Conservation (phyloP, 2,797 vertebrate species). For the Neostethus bicornis region DNA sequence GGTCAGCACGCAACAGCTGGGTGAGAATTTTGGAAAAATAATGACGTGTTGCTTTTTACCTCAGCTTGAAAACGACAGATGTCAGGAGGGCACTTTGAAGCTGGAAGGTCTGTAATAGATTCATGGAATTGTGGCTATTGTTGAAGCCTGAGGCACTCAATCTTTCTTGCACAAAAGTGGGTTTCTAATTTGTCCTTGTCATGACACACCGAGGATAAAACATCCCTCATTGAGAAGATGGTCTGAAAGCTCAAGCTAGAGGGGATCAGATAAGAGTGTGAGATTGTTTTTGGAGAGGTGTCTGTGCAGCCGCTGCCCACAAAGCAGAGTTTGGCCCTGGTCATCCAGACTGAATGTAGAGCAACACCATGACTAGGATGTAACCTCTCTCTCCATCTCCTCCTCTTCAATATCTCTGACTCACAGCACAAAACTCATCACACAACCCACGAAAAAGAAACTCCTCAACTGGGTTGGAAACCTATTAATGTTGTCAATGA, state of each 20-base stretch:
- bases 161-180: conserved; percentile 4
- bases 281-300: conserved; percentile 27
- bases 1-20: background rate
- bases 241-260: conserved; percentile 27
- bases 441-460: conserved; percentile 63
- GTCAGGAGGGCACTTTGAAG: conserved; percentile 7
- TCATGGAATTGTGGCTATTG: background rate
- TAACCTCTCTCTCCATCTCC: conserved; percentile 69
- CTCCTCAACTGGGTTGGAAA: conserved; percentile 37
- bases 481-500: conserved; percentile 24
- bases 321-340: conserved; percentile 48
- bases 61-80: conserved; percentile 7
- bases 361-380: conserved; percentile 70
- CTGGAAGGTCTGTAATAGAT: conserved; percentile 7
- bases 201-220: conserved; percentile 42
- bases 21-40: conserved; percentile 10
- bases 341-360: conserved; percentile 69
- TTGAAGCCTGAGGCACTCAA: background rate
- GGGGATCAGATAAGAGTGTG: background rate
- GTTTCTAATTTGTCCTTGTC: conserved; percentile 43
- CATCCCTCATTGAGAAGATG: conserved; percentile 16
- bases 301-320: conserved; percentile 56
- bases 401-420: conserved; percentile 76
- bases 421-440: conserved; percentile 65
- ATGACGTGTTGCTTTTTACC: background rate